Percentiles rank a stretch among this genome's conserved stretches.
Conservation (phyloP, 2,888 invertebrate species). For the Choristoneura rosaceana region DNA sequence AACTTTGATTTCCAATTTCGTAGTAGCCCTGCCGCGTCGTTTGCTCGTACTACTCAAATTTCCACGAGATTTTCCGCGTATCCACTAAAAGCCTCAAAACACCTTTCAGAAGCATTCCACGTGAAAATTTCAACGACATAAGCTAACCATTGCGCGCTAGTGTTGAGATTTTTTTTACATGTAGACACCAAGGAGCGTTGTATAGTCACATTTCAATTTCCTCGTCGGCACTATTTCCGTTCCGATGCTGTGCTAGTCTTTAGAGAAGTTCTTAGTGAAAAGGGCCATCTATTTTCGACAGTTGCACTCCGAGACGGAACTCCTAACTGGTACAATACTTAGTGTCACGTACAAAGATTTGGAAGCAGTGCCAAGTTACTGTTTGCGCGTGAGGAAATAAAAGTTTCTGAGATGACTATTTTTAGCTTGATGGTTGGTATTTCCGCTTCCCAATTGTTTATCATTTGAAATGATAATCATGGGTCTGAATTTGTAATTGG, state of each 20-base stretch:
- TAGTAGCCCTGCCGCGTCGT: too few species aligned
- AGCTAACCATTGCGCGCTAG: conserved; percentile 45
- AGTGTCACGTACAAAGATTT: conserved; percentile 19
- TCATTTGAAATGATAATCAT: not conserved
- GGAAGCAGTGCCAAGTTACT: conserved; percentile 13
- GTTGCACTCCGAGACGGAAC: conserved; percentile 22
- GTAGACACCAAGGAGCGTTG: conserved; percentile 27
- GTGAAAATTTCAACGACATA: conserved; percentile 38
- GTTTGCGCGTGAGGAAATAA: not conserved
- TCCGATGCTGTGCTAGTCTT: not conserved
- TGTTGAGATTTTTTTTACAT: conserved; percentile 15
- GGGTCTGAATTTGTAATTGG: not conserved
- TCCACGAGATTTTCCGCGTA: conserved; percentile 41
- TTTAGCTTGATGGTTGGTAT: not conserved
- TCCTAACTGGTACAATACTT: conserved; percentile 17
- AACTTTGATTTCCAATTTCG: too few species aligned
- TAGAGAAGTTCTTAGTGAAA: conserved; percentile 24
- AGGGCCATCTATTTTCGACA: conserved; percentile 35
- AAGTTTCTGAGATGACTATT: not conserved
- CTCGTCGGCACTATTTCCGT: conserved; percentile 6
- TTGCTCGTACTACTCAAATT: conserved; percentile 20
- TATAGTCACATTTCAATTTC: conserved; percentile 26
- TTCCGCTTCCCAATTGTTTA: not conserved
- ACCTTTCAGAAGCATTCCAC: conserved; percentile 48
- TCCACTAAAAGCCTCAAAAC: conserved; percentile 51